Base-by-base conservation (phyloP, 2,888 invertebrate species). In the Polydrusus cervinus region DNA sequence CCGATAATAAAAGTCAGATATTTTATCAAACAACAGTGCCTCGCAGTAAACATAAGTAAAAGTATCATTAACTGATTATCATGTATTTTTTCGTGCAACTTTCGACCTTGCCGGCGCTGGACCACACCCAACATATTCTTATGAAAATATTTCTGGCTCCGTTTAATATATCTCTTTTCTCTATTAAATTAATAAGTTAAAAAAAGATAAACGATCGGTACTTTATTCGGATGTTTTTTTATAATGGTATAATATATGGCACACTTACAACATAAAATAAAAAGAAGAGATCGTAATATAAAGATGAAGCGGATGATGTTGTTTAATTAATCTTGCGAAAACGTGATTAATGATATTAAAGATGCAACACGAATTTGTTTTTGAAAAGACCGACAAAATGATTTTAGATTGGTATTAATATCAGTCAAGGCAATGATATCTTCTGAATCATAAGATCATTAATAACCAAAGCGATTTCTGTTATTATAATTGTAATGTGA, bases 1-100 rank as follows among this genome's bases (percentile, higher is more conserved):
- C 16, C 57, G 1, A 16, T 5, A 5, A 38, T 60, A 60, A 60
- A 60, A 60, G 57, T 16, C 34, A 65, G 11, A 47, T 47, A 65
- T 66, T 66, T 71, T 71, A 71, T 71, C 71, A 71, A 53, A 71
- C 61, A 57, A 51, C 69, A 61, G 16, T n/a, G 40, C 51, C 60
- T 30, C 49, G 49, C 51, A 47, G 67, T 49, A 72, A 74, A 61
- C 68, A 70, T 34, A 74, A 78, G 79, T 80, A 80, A 80, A 80
- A 79, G 80, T 79, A 76, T 79, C 68, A 77, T 79, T 80, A 78
- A 71, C 75, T 77, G 75, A 77, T 80, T 77, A 79, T 72, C 74
- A n/a, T n/a, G 71, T 69, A 75, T 78, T 80, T 80, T 80, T 80
- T 80, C 80, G 79, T 80, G 80, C 76, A 62, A 47, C 49, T 45